Evolutionary conservation across 2,113 vertebrate species (phyloP), one percentile per base, ranked within the genome.

Genomic region (Cinclus cinclus): DNA sequence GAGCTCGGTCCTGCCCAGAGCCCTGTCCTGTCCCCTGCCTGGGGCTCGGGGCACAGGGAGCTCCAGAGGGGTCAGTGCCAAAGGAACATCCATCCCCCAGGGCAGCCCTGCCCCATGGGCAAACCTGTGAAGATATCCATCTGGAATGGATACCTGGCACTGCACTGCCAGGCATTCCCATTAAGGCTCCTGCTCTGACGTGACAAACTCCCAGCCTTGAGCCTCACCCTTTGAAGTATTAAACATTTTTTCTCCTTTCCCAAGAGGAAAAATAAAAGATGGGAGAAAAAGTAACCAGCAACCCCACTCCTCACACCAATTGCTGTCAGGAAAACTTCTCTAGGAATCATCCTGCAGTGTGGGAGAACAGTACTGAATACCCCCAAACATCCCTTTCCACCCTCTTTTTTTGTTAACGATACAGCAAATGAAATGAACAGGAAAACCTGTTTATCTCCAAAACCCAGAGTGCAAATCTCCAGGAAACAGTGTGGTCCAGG

Each of bases 401-500:
- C 11, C 15, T 24, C 10, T 55, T 16, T 28, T 15, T 8, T 16
- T 49, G 39, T 28, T 8, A 33, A 65, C 0, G 6, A 42, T 3
- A 44, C 4, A 37, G 31, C 21, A 15, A 46, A 20, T 19, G 9
- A n/a, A 68, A 50, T 0, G 6, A 60, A 21, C 41, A 78, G 60
- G 58, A 58, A 71, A 83, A 67, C 5, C 13, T 9, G 6, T 25
- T 65, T 47, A 39, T 50, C 62, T 33, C 18, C 37, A 71, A 49
- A 52, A 42, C 33, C 7, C 27, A 1, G 46, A 42, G 8, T 2
- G 16, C 56, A 30, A 25, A 39, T 21, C 37, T 47, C 17, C 70
- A 83, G 75, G 62, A 89, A 68, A 20, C 5, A 1, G 23, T 0
- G 0, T 1, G 18, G 27, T 16, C 50, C 47, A 9, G 1, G 4